phyloP scores from a whole-genome alignment of 2,113 vertebrate genomes.

The Arenaria interpres region DNA sequence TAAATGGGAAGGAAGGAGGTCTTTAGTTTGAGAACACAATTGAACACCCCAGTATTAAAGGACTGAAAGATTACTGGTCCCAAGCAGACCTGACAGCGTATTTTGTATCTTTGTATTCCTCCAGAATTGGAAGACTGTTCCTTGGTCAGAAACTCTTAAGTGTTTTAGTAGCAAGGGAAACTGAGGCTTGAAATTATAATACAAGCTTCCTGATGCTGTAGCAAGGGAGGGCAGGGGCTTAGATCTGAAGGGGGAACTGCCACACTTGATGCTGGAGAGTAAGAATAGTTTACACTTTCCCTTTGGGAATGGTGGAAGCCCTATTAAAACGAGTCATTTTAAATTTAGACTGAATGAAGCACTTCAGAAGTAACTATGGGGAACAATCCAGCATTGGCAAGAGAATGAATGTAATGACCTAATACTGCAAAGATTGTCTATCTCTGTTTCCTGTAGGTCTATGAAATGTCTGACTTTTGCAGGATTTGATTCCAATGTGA shows the following conservation, averaged over 20 bases:
- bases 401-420: slow-evolving; percentile 17
- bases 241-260: neutral
- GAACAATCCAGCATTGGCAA: slow-evolving; percentile 26
- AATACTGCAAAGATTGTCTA: slow-evolving; percentile 26
- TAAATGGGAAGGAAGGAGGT: neutral
- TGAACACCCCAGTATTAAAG: neutral
- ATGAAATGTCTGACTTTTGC: slow-evolving; percentile 26
- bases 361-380: neutral
- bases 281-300: neutral
- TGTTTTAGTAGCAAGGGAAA: neutral
- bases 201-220: neutral
- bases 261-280: neutral
- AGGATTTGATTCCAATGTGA: slow-evolving; percentile 51
- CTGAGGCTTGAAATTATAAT: neutral
- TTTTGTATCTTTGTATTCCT: neutral
- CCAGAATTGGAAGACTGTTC: neutral
- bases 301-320: neutral
- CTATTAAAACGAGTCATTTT: slow-evolving; percentile 3
- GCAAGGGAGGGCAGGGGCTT: neutral
- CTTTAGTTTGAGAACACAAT: neutral
- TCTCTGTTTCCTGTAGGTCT: slow-evolving; percentile 23
- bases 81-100: neutral
- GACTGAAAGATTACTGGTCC: neutral
- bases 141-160: neutral
- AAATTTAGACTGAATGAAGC: slow-evolving; percentile 5